These are phyloP conservation scores for Ephestia elutella DNA, from an alignment of 1,140 invertebrate species.

Conservation along the genomic window DNA sequence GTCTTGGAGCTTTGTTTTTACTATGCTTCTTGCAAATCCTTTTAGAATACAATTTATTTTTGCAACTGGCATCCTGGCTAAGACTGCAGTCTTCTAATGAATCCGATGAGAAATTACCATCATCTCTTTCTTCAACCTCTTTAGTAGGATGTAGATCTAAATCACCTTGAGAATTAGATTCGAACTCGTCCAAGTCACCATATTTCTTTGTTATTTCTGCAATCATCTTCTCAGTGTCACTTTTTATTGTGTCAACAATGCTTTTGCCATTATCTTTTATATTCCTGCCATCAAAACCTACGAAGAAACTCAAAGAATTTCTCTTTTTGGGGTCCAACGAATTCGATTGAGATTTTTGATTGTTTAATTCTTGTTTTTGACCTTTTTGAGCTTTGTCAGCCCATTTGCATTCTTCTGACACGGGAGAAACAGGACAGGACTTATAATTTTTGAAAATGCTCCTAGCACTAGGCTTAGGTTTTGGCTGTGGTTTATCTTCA, in stretches of 20 bases:
- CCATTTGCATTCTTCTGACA: slow-evolving; percentile 80
- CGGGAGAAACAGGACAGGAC: slow-evolving; percentile 80
- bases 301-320: slow-evolving; percentile 75
- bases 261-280: slow-evolving; percentile 76
- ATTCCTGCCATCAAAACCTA: slow-evolving; percentile 71
- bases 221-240: slow-evolving; percentile 78
- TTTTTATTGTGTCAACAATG: slow-evolving; percentile 76
- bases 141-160: slow-evolving; percentile 64
- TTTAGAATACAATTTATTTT: slow-evolving; percentile 70
- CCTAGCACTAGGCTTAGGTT: slow-evolving; percentile 67
- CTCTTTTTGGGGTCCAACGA: slow-evolving; percentile 59
- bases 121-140: slow-evolving; percentile 69
- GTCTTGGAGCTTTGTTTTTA: slow-evolving; percentile 69
- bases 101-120: slow-evolving; percentile 84
- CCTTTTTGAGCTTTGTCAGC: slow-evolving; percentile 62
- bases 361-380: slow-evolving; percentile 32
- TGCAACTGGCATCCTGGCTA: slow-evolving; percentile 73
- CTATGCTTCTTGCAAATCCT: slow-evolving; percentile 74
- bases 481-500: slow-evolving; percentile 53
- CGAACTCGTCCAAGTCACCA: slow-evolving; percentile 75
- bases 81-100: slow-evolving; percentile 82
- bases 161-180: slow-evolving; percentile 49
- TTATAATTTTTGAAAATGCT: slow-evolving; percentile 81
- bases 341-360: slow-evolving; percentile 30
- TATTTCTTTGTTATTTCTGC: slow-evolving; percentile 77